Conservation (phyloP, 2,113 vertebrate genomes). For the Elaphurus davidianus region DNA sequence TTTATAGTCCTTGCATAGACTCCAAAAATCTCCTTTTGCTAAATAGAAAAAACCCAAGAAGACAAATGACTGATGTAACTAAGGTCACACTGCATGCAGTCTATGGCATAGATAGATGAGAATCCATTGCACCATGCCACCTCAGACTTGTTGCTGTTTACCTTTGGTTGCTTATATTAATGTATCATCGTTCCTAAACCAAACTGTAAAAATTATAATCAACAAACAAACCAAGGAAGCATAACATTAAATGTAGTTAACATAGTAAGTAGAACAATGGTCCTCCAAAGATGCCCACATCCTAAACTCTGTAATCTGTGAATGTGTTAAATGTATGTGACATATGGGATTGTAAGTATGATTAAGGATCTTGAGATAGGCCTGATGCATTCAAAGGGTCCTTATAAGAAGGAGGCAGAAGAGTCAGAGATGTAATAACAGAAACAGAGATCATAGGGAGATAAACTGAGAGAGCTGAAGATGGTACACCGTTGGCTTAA, state of each 20-base stretch:
- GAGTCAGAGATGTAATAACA: background rate
- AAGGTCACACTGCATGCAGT: background rate
- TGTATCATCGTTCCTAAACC: background rate
- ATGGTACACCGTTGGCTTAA: background rate
- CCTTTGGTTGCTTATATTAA: background rate
- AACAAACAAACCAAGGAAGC: background rate
- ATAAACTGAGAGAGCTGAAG: background rate
- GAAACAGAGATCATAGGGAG: background rate
- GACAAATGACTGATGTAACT: background rate
- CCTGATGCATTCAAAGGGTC: background rate
- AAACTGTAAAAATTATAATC: background rate
- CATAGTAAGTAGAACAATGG: background rate
- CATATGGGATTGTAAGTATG: background rate
- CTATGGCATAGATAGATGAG: background rate
- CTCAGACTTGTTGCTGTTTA: background rate
- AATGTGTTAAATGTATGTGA: background rate
- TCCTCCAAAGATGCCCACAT: background rate
- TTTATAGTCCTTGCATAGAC: background rate
- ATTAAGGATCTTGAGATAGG: background rate
- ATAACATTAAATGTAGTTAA: background rate
- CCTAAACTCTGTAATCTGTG: background rate
- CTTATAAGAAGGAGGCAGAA: background rate
- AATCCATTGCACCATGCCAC: background rate
- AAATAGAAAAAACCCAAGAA: background rate
- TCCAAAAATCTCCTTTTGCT: background rate